A percentile compares a stretch with the other conserved stretches of the same genome.
Evolutionary conservation across 2,113 vertebrate species (phyloP).

Genomic region (Planiliza haematocheilus): DNA sequence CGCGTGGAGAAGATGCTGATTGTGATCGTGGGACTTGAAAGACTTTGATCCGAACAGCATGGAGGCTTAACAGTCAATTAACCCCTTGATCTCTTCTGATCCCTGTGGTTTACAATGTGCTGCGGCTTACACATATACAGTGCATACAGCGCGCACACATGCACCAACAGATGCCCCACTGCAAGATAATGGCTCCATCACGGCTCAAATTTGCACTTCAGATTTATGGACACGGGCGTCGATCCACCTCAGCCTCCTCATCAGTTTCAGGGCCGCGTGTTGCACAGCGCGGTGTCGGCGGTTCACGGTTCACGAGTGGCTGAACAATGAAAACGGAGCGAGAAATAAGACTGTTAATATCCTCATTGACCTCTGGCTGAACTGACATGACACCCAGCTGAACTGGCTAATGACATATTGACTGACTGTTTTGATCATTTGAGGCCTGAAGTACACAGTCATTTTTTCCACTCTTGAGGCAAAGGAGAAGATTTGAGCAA

Average conservation of each 20-base stretch:
- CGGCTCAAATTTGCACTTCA: constrained; percentile 23
- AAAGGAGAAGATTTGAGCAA: background rate
- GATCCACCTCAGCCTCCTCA: constrained; percentile 10
- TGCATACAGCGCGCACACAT: constrained; percentile 13
- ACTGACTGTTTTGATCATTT: constrained; percentile 42
- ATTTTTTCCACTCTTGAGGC: background rate
- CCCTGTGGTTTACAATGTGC: constrained; percentile 6
- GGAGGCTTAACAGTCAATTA: constrained; percentile 69
- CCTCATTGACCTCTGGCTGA: constrained; percentile 53
- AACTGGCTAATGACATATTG: constrained; percentile 54
- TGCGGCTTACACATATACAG: background rate
- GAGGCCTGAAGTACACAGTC: constrained; percentile 2
- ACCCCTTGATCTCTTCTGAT: constrained; percentile 58
- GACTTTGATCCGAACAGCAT: constrained; percentile 60
- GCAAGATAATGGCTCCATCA: constrained; percentile 19
- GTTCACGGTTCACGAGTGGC: constrained; percentile 51
- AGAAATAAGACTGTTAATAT: constrained; percentile 59
- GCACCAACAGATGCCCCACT: background rate
- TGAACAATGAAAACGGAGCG: constrained; percentile 64
- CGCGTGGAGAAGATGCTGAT: constrained; percentile 45
- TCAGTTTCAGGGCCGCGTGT: constrained; percentile 47
- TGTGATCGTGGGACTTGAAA: constrained; percentile 52
- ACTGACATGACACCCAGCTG: constrained; percentile 34
- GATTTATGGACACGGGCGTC: constrained; percentile 22
- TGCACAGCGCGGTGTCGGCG: background rate